A percentile compares a stretch with the other conserved stretches of the same genome.
These are phyloP conservation scores for Chrysogorgia sp. DNA, from an alignment of 92 coral and sea anemone genomes.

Conservation along the genomic window DNA sequence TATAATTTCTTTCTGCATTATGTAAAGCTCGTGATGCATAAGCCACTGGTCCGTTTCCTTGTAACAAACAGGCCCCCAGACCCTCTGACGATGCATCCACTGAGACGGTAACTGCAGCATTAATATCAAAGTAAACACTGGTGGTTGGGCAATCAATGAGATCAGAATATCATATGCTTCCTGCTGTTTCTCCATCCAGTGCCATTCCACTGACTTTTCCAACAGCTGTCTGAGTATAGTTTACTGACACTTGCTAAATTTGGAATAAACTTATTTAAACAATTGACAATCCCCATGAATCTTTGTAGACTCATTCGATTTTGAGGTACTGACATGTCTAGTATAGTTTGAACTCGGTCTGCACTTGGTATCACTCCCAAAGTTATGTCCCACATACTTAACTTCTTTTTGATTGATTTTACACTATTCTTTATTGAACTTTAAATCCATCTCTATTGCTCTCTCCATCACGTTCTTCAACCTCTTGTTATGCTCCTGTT, in stretches of 20 bases:
- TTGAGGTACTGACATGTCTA: constrained; percentile 33
- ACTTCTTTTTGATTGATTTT: constrained; percentile 12
- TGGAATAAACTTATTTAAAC: constrained; percentile 43
- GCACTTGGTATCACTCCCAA: constrained; percentile 48
- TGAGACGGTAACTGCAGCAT: constrained; percentile 29
- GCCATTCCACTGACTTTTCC: constrained; percentile 40
- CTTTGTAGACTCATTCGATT: constrained; percentile 48
- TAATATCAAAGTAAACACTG: constrained; percentile 46
- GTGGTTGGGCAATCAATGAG: constrained; percentile 34
- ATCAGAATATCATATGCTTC: constrained; percentile 34
- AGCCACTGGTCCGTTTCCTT: constrained; percentile 40
- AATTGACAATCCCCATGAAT: constrained; percentile 49
- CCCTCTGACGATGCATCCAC: constrained; percentile 56
- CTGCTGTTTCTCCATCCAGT: constrained; percentile 38
- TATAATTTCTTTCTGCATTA: constrained; percentile 38
- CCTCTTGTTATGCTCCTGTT: constrained; percentile 7
- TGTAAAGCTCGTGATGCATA: constrained; percentile 44
- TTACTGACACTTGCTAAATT: constrained; percentile 36
- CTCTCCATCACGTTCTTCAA: constrained; percentile 4
- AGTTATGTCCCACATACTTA: constrained; percentile 32
- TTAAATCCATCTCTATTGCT: too few species aligned
- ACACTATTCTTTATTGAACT: neutral
- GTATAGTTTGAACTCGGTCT: constrained; percentile 51
- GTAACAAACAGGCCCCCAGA: constrained; percentile 42
- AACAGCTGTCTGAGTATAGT: constrained; percentile 44